These are phyloP conservation scores for Dascyllus trimaculatus DNA, from an alignment of 2,113 vertebrate species.

Conservation along the genomic window DNA sequence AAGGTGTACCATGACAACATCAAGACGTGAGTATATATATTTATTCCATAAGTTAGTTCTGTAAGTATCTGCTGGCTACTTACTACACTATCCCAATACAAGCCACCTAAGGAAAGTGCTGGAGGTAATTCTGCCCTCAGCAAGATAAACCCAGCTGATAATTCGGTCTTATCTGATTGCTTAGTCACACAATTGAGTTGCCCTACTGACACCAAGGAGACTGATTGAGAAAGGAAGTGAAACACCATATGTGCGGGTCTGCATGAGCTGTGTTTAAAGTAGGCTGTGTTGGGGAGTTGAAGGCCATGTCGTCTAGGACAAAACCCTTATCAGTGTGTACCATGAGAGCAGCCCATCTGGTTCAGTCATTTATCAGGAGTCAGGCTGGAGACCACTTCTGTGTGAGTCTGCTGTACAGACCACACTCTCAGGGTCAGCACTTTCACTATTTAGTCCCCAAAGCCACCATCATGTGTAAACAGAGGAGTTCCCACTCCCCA, in stretches of 20 bases:
- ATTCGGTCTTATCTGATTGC: constrained; percentile 56
- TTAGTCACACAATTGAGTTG: constrained; percentile 52
- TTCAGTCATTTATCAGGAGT: constrained; percentile 56
- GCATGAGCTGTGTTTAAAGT: constrained; percentile 13
- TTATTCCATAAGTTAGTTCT: neutral
- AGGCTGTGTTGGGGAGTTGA: constrained; percentile 52
- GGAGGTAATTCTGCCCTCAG: constrained; percentile 26
- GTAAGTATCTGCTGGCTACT: neutral
- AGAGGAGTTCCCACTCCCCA: constrained; percentile 49
- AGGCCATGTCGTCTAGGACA: constrained; percentile 58
- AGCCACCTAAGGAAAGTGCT: constrained; percentile 11
- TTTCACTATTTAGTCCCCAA: constrained; percentile 25
- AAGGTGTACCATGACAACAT: constrained; percentile 99
- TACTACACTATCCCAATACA: neutral
- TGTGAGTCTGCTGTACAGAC: constrained; percentile 49
- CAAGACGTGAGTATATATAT: constrained; percentile 93
- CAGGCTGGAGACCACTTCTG: constrained; percentile 48
- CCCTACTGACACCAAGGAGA: constrained; percentile 49
- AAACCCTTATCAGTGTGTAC: constrained; percentile 65
- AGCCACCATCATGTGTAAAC: constrained; percentile 49
- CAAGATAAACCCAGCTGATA: constrained; percentile 51
- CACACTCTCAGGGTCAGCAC: constrained; percentile 56
- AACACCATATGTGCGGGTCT: neutral
- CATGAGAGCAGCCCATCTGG: constrained; percentile 58
- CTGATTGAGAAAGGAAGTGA: constrained; percentile 34